Base-by-base conservation (phyloP, 2,888 invertebrate species). In the Galerucella nymphaeae region DNA sequence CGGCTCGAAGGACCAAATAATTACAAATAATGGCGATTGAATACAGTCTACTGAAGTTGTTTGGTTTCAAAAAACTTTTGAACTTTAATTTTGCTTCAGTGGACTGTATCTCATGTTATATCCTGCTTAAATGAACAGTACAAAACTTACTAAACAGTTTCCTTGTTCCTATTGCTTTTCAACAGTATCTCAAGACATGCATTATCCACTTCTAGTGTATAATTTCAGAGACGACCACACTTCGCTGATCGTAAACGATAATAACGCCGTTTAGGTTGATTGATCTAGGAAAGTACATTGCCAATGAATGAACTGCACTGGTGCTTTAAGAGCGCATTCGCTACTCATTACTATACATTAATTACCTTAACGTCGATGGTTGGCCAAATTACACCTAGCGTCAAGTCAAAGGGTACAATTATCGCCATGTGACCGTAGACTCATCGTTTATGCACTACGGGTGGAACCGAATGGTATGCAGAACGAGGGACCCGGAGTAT, bases 381-480 rank as follows among this genome's bases (percentile, higher is more conserved):
- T 66, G 73, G 77, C 76, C 79, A 77, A 77, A 78, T 79, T 78
- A 79, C 78, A 77, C 76, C 75, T 73, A 75, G 72, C 75, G 75
- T 72, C 53, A 67, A 76, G 76, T 80, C 81, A 80, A 79, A 81
- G 78, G 79, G 77, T 77, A 77, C 78, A 79, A 81, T 81, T 81
- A 81, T 80, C 77, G 77, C 77, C 76, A 72, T 75, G 62, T 69
- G 69, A 75, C 75, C 77, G 55, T 62, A 62, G 62, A 53, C 69
- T 69, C 53, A 76, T 77, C 76, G 76, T 71, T 74, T 78, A 78
- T 78, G 76, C 76, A 70, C 70, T 38, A 59, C 50, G 58, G 57
- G 42, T 48, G 64, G 63, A 57, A 55, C 16, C 18, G 50, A 45
- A 18, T 45, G 20, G 53, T 30, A 20, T n/a, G 8, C 53, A 18